A percentile compares a stretch with the other conserved stretches of the same genome.
Evolutionary conservation across 2,113 vertebrate genomes (phyloP).

Genomic region (Gopherus evgoodei): DNA sequence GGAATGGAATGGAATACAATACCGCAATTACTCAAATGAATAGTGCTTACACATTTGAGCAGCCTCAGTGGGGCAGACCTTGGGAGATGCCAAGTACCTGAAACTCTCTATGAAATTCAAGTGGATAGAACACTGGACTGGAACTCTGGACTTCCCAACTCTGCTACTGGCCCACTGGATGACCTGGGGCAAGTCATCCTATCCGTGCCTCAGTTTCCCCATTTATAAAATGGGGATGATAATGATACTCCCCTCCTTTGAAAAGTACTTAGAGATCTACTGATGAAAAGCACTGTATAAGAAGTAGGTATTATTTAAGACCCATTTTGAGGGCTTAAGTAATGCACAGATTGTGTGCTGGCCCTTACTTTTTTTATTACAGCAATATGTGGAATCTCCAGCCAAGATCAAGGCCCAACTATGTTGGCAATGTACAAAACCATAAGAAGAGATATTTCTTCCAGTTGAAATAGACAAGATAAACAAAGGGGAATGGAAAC

Average conservation of each 20-base stretch:
- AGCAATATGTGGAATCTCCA: neutral
- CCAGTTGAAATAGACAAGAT: neutral
- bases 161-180: neutral
- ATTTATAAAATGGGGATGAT: neutral
- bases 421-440: neutral
- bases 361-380: neutral
- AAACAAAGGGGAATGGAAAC: neutral
- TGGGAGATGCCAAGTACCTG: neutral
- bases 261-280: constrained; percentile 27
- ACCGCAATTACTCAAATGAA: neutral
- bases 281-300: neutral
- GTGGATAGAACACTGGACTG: too few species aligned
- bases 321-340: neutral
- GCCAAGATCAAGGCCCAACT: neutral
- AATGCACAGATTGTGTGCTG: constrained; percentile 22
- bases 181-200: neutral
- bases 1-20: constrained; percentile 20
- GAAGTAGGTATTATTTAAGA: neutral
- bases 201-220: neutral
- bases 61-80: neutral
- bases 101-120: neutral
- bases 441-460: neutral
- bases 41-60: neutral
- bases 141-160: neutral
- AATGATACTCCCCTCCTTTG: neutral